These are phyloP conservation scores for Tinamus guttatus DNA, from an alignment of 2,113 vertebrate genomes.

Conservation along the genomic window DNA sequence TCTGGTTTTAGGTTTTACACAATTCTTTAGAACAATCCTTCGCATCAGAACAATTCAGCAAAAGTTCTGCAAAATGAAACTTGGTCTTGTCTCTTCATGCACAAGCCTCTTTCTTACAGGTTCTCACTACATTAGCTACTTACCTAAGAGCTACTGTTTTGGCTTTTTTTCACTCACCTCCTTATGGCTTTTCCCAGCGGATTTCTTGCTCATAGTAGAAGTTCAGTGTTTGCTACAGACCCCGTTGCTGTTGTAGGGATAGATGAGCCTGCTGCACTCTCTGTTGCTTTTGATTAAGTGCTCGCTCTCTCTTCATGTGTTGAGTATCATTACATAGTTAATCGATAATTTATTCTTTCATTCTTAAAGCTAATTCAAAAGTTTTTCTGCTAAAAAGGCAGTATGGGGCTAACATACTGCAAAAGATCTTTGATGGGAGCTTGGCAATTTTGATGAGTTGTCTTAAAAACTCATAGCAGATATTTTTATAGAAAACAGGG, in stretches of 20 bases:
- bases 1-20: slow-evolving; percentile 33
- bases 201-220: neutral
- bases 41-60: neutral
- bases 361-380: neutral
- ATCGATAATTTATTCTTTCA: neutral
- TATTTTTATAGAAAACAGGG: neutral
- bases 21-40: slow-evolving; percentile 21
- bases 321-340: neutral
- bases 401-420: accelerated
- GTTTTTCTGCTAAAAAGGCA: neutral
- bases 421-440: neutral
- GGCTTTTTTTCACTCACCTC: neutral
- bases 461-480: neutral
- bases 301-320: neutral
- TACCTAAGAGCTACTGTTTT: neutral
- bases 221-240: accelerated
- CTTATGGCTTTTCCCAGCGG: neutral
- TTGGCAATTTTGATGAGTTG: neutral
- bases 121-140: neutral
- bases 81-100: neutral
- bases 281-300: neutral
- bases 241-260: neutral
- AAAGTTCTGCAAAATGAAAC: neutral
- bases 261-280: neutral
- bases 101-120: neutral